Evolutionary conservation across 2,797 vertebrate genomes (phyloP).

Genomic region (Rhadinocentrus ornatus): DNA sequence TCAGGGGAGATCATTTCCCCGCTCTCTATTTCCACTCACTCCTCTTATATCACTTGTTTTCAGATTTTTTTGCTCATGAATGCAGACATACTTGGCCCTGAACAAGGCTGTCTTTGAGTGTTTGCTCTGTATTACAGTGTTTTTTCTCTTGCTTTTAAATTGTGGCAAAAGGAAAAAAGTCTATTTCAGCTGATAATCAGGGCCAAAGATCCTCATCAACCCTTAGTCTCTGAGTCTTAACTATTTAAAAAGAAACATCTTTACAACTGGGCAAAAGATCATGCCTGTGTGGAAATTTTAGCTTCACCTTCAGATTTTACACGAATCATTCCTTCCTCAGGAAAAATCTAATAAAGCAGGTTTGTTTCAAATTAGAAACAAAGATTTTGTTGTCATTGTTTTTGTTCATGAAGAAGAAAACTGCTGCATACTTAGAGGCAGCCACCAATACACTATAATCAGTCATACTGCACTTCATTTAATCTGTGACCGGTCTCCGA

Average conservation of each 20-base stretch:
- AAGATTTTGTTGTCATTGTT: no score
- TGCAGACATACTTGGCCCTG: background rate
- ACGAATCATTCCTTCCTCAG: background rate
- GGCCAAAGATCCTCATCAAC: background rate
- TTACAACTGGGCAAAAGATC: no score
- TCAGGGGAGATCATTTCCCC: slow-evolving; percentile 38
- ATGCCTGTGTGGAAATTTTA: background rate
- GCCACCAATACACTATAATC: background rate
- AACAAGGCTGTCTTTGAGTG: background rate
- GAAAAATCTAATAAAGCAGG: background rate
- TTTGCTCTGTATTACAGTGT: background rate
- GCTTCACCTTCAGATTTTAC: background rate
- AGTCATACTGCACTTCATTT: no score
- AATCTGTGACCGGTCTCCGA: no score
- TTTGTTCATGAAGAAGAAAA: no score
- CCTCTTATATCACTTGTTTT: slow-evolving; percentile 38
- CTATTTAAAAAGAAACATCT: background rate
- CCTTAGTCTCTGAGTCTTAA: background rate
- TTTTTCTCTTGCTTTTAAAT: background rate
- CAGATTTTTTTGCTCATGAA: slow-evolving; percentile 17
- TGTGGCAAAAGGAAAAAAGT: background rate
- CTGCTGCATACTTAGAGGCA: background rate
- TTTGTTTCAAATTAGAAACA: background rate
- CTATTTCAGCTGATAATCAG: background rate
- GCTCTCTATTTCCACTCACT: slow-evolving; percentile 2